phyloP scores from a whole-genome alignment of 2,797 vertebrate genomes.

The Tapirus indicus region DNA sequence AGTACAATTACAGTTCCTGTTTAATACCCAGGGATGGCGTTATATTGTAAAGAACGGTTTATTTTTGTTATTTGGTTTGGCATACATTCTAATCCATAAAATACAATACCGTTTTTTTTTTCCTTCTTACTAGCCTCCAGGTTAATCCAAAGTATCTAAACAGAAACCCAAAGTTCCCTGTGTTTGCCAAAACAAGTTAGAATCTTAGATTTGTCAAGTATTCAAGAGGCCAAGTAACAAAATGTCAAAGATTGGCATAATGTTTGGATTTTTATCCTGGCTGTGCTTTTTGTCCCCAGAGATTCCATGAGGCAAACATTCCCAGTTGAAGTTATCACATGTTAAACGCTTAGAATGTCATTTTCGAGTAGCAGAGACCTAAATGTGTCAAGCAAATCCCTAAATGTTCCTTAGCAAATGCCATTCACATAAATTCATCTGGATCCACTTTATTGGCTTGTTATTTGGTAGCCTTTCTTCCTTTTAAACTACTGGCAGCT shows the following conservation, averaged over 20 bases:
- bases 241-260: not conserved
- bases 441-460: not conserved
- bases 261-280: slow-evolving; percentile 20
- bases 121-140: not conserved
- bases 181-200: slow-evolving; percentile 50
- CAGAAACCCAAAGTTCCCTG: not conserved
- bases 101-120: not conserved
- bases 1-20: slow-evolving; percentile 36
- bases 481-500: not conserved
- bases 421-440: not conserved
- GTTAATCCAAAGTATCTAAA: slow-evolving; percentile 47
- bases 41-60: slow-evolving; percentile 16
- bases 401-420: slow-evolving; percentile 26
- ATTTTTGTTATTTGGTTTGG: slow-evolving; percentile 61
- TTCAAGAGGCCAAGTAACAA: not conserved
- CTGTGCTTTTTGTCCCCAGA: not conserved
- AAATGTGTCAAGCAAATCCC: not conserved
- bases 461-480: slow-evolving; percentile 11
- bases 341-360: slow-evolving; percentile 15
- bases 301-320: not conserved
- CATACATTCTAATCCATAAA: slow-evolving; percentile 19
- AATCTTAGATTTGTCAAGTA: not conserved
- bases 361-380: not conserved
- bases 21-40: not conserved
- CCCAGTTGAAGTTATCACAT: not conserved